A percentile compares a stretch with the other conserved stretches of the same genome.
phyloP scores from a whole-genome alignment of 1,140 invertebrate species.

The Atta texana region DNA sequence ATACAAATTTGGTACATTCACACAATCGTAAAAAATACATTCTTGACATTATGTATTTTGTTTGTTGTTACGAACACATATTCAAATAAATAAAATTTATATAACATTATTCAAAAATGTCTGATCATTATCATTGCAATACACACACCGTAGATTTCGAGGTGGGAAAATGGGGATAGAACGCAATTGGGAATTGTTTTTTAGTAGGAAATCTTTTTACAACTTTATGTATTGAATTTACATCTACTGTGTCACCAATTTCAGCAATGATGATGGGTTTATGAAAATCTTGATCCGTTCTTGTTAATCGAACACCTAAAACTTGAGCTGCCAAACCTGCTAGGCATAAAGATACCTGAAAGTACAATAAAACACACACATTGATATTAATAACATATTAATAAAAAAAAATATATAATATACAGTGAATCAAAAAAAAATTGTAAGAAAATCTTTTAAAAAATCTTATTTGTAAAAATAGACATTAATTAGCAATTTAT shows the following conservation, averaged over 20 bases:
- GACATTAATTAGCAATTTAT: too few species aligned
- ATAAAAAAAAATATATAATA: neutral
- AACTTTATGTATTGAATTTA: constrained; percentile 78
- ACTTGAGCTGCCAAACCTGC: constrained; percentile 90
- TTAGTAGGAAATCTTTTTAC: constrained; percentile 82
- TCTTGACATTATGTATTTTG: neutral
- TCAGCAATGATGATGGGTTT: constrained; percentile 90
- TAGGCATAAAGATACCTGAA: constrained; percentile 88
- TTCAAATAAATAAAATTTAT: constrained; percentile 16
- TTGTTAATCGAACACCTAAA: constrained; percentile 88
- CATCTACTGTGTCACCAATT: constrained; percentile 86
- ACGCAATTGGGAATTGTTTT: constrained; percentile 77
- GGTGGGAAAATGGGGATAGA: constrained; percentile 73
- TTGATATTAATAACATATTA: neutral
- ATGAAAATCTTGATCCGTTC: constrained; percentile 89
- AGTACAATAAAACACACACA: constrained; percentile 26
- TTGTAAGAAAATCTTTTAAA: too few species aligned
- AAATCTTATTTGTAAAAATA: too few species aligned
- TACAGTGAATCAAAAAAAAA: too few species aligned
- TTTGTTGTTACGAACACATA: neutral
- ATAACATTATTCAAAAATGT: neutral
- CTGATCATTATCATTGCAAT: constrained; percentile 74
- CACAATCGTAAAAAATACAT: constrained; percentile 24
- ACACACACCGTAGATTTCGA: constrained; percentile 82
- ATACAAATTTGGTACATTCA: constrained; percentile 2